These are phyloP conservation scores for Trichomycterus rosablanca DNA, from an alignment of 2,113 vertebrate genomes.

Conservation along the genomic window DNA sequence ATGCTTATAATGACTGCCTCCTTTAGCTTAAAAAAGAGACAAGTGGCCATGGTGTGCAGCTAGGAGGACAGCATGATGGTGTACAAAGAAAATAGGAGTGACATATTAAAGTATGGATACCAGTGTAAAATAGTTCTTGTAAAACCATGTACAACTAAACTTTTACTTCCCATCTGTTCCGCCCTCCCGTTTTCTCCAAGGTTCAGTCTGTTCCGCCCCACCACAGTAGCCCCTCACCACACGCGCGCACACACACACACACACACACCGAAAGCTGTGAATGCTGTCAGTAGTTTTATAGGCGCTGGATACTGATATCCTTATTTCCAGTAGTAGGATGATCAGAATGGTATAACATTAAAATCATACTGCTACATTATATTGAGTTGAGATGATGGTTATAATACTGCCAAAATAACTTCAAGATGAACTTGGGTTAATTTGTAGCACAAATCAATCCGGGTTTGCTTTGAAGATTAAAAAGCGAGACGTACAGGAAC, in stretches of 20 bases:
- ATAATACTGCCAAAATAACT: constrained; percentile 22
- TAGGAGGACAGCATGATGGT: constrained; percentile 37
- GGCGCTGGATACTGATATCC: constrained; percentile 25
- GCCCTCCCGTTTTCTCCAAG: constrained; percentile 13
- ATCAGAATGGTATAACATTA: constrained; percentile 28
- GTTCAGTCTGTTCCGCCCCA: constrained; percentile 16
- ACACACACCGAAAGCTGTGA: constrained; percentile 13
- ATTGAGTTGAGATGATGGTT: constrained; percentile 23
- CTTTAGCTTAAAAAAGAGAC: constrained; percentile 26
- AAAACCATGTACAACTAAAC: constrained; percentile 33
- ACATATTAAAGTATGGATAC: constrained; percentile 19
- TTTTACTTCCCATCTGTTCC: constrained; percentile 43
- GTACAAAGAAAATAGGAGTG: constrained; percentile 3
- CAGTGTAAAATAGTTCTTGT: constrained; percentile 34
- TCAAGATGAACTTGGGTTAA: constrained; percentile 28
- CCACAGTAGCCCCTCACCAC: constrained; percentile 8
- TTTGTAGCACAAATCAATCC: constrained; percentile 38
- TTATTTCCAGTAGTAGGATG: constrained; percentile 32
- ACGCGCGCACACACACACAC: background rate
- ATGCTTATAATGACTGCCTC: constrained; percentile 19
- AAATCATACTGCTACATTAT: constrained; percentile 37
- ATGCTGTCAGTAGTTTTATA: constrained; percentile 44
- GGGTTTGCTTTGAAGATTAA: constrained; percentile 17
- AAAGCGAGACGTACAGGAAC: constrained; percentile 10
- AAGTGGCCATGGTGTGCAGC: constrained; percentile 26